Evolutionary conservation across 2,888 invertebrate species (phyloP).

Genomic region (Tipula lateralis): DNA sequence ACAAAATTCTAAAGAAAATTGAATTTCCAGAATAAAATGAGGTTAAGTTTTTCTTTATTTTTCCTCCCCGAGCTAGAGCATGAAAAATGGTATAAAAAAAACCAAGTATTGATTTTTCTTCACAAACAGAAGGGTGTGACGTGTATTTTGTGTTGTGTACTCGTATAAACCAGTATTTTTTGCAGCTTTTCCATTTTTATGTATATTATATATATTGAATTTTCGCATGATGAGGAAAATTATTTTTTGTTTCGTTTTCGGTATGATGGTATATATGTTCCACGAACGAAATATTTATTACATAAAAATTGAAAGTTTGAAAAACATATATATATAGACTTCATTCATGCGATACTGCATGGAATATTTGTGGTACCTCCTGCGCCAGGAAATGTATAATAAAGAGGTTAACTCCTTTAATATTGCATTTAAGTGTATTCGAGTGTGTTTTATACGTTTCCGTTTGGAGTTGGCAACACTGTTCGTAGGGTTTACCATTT

Average conservation of each 20-base stretch:
- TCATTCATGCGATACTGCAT: neutral
- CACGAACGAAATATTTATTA: neutral
- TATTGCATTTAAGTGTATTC: no score
- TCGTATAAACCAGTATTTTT: neutral
- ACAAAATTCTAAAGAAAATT: neutral
- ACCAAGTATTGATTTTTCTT: neutral
- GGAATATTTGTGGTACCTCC: neutral
- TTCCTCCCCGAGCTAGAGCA: neutral
- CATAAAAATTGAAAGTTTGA: neutral
- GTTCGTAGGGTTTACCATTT: no score
- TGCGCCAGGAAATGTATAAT: neutral
- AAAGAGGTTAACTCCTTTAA: neutral
- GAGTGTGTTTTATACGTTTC: no score
- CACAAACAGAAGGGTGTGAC: neutral
- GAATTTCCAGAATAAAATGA: constrained; percentile 19
- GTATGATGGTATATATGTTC: neutral
- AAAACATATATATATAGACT: neutral
- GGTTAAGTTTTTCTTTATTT: neutral
- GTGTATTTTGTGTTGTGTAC: neutral
- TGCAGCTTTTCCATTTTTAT: neutral
- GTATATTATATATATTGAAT: neutral
- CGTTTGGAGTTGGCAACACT: no score
- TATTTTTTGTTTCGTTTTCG: neutral
- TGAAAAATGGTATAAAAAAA: neutral
- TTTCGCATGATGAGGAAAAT: neutral